phyloP scores from a whole-genome alignment of 1,140 invertebrate species.

The Trichoplusia ni region DNA sequence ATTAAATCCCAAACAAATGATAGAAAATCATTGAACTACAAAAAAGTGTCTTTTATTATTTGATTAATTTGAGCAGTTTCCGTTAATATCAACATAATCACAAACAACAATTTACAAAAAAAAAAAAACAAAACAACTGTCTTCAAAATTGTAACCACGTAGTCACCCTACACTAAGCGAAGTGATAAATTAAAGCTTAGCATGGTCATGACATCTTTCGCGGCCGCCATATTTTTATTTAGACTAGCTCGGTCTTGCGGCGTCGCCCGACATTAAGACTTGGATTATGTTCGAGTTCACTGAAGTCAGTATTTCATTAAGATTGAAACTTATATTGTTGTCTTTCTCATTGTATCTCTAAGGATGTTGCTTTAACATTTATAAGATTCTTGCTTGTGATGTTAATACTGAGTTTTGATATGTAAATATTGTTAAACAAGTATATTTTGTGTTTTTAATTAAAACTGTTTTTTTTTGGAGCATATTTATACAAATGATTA shows the following conservation, averaged over 20 bases:
- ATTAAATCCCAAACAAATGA: too few relatives aligned
- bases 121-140: background rate
- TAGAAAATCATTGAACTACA: too few relatives aligned
- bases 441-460: too few relatives aligned
- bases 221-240: slow-evolving; percentile 19
- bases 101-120: background rate
- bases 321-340: slow-evolving; percentile 3
- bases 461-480: too few relatives aligned
- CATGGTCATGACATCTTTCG: slow-evolving; percentile 12
- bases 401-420: too few relatives aligned
- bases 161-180: slow-evolving; percentile 3
- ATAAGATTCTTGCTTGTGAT: too few relatives aligned
- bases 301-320: slow-evolving; percentile 16
- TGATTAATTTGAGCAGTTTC: too few relatives aligned
- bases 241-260: slow-evolving; percentile 1
- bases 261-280: slow-evolving; percentile 12
- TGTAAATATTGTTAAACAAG: too few relatives aligned
- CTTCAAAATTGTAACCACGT: background rate
- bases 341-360: background rate
- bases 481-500: too few relatives aligned
- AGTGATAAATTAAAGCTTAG: slow-evolving; percentile 30
- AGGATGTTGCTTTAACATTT: too few relatives aligned
- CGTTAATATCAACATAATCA: background rate
- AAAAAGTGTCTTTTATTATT: too few relatives aligned
- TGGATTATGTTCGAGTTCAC: slow-evolving; percentile 12